phyloP scores from a whole-genome alignment of 64 coral and sea anemone genomes.

The Hydrozoanthus tunicans region DNA sequence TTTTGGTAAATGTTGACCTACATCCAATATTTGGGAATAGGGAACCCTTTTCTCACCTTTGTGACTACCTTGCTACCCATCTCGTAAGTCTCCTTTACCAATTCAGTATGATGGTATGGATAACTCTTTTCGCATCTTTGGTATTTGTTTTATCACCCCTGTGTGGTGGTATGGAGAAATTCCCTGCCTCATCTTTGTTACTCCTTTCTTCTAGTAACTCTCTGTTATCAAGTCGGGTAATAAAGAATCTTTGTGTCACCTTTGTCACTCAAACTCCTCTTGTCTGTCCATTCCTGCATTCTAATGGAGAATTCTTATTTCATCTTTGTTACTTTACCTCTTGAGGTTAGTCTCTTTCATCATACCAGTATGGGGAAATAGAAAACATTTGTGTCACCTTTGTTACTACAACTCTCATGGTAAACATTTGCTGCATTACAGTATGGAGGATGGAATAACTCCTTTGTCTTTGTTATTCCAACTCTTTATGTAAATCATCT shows the following conservation, averaged over 20 bases:
- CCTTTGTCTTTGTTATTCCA: too few species aligned
- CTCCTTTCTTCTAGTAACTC: conserved; percentile 54
- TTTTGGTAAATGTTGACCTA: background rate
- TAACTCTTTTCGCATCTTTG: background rate
- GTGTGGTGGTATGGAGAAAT: conserved; percentile 22
- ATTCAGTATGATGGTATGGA: background rate
- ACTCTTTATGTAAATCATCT: too few species aligned
- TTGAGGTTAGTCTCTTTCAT: too few species aligned
- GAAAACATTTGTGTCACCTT: background rate
- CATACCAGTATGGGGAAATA: too few species aligned
- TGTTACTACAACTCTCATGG: background rate
- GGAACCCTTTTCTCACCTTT: background rate
- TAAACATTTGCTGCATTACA: background rate
- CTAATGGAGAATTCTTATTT: too few species aligned
- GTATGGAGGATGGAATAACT: too few species aligned
- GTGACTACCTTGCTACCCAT: background rate
- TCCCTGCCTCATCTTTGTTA: conserved; percentile 64
- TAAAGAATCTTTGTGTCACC: background rate
- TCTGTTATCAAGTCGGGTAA: background rate
- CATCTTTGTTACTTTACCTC: too few species aligned
- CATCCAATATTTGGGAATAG: background rate
- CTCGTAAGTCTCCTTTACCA: background rate
- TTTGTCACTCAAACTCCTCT: background rate
- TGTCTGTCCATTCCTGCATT: too few species aligned
- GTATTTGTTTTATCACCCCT: background rate